phyloP scores from a whole-genome alignment of 2,113 vertebrate species.

The Gadus macrocephalus region DNA sequence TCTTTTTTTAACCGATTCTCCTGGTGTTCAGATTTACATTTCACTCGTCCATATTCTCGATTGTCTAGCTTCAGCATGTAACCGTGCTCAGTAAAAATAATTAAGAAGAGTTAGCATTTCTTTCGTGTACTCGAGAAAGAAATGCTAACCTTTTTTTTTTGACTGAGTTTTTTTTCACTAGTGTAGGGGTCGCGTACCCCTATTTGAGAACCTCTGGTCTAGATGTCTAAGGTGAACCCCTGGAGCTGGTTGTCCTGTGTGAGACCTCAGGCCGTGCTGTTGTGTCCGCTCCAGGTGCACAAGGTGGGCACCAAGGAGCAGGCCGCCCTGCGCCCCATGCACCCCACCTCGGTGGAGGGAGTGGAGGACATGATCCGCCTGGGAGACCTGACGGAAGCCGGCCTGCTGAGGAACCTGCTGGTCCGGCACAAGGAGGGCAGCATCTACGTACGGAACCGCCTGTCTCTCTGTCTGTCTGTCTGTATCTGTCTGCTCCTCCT shows the following conservation, averaged over 20 bases:
- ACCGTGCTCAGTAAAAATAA: no score
- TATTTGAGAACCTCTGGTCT: no score
- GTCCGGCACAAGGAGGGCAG: conserved; percentile 86
- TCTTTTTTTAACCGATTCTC: no score
- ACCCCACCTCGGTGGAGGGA: conserved; percentile 82
- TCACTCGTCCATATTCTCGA: no score
- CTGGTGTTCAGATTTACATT: no score
- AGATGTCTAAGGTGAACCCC: not conserved
- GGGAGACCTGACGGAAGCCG: conserved; percentile 89
- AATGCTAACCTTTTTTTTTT: no score
- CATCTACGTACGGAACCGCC: conserved; percentile 84
- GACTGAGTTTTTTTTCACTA: no score
- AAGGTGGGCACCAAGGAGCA: conserved; percentile 74
- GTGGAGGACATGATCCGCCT: conserved; percentile 96
- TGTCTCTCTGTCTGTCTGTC: not conserved
- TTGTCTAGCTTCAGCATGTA: no score
- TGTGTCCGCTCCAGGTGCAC: conserved; percentile 74
- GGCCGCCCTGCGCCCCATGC: conserved; percentile 76
- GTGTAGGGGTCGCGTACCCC: no score
- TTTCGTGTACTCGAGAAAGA: no score
- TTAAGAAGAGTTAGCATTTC: no score
- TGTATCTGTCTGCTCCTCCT: not conserved
- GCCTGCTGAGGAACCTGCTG: conserved; percentile 90
- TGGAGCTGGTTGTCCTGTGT: not conserved
- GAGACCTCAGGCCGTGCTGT: not conserved